Base-by-base conservation (phyloP, 2,888 invertebrate species). In the Aelia acuminata region DNA sequence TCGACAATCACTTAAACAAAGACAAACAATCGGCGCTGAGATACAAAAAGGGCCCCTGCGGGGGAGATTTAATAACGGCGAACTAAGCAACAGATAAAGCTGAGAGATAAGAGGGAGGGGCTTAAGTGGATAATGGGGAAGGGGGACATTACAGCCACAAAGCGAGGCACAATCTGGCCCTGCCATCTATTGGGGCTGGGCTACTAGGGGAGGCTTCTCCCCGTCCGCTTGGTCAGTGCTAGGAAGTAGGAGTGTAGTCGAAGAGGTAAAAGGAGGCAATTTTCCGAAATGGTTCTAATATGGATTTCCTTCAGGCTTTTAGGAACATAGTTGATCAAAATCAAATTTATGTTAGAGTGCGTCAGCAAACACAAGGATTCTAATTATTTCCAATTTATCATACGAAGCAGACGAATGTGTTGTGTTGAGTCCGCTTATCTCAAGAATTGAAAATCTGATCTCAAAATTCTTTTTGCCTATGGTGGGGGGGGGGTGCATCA, bases 61-160 rank as follows among this genome's bases (percentile, higher is more conserved):
- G 80, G 43, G 39, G 80, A 80, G 80, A 87, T 87, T 87, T 87
- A 87, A 87, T 87, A 87, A 87, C 63, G 87, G 63, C 47, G 48
- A 87, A 63, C 49, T 63, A 63, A 87, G 87, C 87, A 87, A 87
- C 87, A 87, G 87, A 87, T 87, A 70, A 87, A 87, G 70, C 87
- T 26, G 20, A 5, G n/a, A 43, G 87, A 87, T 87, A 87, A 87
- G 53, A 57, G 57, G 20, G 43, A 48, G 87, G 87, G 87, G 87
- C 53, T 87, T 87, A 87, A 87, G 87, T 87, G 87, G 87, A 87
- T 87, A 87, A 87, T 87, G 87, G 87, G 53, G 53, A 22, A 57
- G 5, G 22, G 53, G 48, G 85, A 48, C 70, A 87, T 87, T 87
- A 87, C 53, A 87, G 87, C 87, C 87, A 48, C 63, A 70, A 48